Percentiles rank a stretch among this genome's conserved stretches.
Evolutionary conservation across 2,113 vertebrate species (phyloP).

Genomic region (Engraulis encrasicolus): DNA sequence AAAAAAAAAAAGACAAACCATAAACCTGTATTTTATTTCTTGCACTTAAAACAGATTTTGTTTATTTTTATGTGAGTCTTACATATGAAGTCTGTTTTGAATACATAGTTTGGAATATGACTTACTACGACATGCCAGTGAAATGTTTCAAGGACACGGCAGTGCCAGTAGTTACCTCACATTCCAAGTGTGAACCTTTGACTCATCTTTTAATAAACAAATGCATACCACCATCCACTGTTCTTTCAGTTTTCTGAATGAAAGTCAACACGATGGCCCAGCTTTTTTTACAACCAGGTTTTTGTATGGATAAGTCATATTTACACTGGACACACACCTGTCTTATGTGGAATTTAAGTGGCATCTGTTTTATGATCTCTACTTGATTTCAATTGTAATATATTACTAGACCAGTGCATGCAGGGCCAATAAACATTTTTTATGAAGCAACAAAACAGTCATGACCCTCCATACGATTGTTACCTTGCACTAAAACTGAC

Average conservation of each 20-base stretch:
- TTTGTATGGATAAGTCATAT: conserved; percentile 11
- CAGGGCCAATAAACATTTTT: conserved; percentile 20
- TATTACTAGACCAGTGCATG: conserved; percentile 12
- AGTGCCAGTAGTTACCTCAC: conserved; percentile 79
- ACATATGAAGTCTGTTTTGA: conserved; percentile 80
- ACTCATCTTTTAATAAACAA: conserved; percentile 85
- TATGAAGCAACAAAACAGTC: conserved; percentile 9
- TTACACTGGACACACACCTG: not conserved
- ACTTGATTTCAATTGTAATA: conserved; percentile 21
- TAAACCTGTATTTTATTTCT: conserved; percentile 83
- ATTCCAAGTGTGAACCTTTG: conserved; percentile 81
- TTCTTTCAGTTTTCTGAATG: conserved; percentile 78
- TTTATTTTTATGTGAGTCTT: conserved; percentile 83
- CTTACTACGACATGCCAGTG: conserved; percentile 71
- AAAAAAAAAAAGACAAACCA: conserved; percentile 59
- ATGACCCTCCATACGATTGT: conserved; percentile 12
- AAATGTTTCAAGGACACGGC: conserved; percentile 71
- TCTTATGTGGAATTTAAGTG: conserved; percentile 17
- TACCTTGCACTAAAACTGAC: not conserved
- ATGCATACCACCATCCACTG: conserved; percentile 79
- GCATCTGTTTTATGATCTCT: conserved; percentile 4
- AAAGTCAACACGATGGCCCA: conserved; percentile 60
- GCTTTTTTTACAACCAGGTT: not conserved
- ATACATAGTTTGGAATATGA: conserved; percentile 77
- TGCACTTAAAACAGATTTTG: conserved; percentile 84